Evolutionary conservation across 2,888 invertebrate genomes (phyloP).

Genomic region (Prosapia bicincta): DNA sequence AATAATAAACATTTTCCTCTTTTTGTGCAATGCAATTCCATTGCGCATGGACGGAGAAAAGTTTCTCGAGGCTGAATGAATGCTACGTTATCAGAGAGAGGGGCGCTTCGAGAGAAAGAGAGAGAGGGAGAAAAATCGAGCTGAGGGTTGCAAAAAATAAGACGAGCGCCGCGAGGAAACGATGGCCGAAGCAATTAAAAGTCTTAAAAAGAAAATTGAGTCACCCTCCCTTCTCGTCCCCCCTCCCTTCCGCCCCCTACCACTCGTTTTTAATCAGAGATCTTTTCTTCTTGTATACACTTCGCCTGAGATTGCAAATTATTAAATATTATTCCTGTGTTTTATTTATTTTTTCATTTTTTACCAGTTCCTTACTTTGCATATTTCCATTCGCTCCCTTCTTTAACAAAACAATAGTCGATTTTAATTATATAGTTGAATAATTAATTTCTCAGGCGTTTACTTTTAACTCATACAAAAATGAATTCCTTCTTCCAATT

Average conservation of each 20-base stretch:
- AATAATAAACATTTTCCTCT: constrained; percentile 13
- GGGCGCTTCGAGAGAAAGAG: constrained; percentile 11
- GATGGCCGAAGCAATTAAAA: constrained; percentile 44
- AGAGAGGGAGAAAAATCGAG: constrained; percentile 26
- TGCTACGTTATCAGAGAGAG: constrained; percentile 9
- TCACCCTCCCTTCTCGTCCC: constrained; percentile 36
- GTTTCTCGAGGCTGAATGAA: constrained; percentile 24
- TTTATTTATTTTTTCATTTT: constrained; percentile 21
- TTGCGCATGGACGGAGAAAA: constrained; percentile 6
- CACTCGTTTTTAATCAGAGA: constrained; percentile 38
- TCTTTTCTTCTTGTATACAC: constrained; percentile 32
- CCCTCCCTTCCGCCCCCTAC: constrained; percentile 26
- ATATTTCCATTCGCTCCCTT: background rate
- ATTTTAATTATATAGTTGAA: background rate
- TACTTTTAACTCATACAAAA: background rate
- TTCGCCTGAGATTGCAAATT: constrained; percentile 28
- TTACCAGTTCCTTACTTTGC: background rate
- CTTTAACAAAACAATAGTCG: background rate
- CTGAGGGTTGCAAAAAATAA: constrained; percentile 36
- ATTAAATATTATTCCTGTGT: constrained; percentile 29
- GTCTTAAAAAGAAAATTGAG: constrained; percentile 43
- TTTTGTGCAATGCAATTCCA: constrained; percentile 7
- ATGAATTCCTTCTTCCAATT: background rate
- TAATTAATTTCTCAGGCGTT: background rate
- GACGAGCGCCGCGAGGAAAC: constrained; percentile 37